Evolutionary conservation across 2,113 vertebrate genomes (phyloP).

Genomic region (Hystrix brachyura): DNA sequence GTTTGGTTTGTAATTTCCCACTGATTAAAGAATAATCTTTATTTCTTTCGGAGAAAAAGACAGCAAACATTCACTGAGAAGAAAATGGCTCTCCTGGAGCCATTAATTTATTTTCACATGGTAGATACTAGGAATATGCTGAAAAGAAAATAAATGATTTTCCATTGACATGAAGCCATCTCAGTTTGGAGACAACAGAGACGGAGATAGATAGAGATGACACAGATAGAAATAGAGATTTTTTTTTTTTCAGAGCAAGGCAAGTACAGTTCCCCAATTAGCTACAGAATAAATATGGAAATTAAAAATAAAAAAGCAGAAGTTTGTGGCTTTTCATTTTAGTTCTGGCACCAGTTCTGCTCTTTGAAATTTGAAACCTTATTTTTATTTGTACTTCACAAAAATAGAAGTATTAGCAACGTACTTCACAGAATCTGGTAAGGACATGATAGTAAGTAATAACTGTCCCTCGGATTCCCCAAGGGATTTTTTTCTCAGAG

Average conservation of each 20-base stretch:
- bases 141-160: neutral
- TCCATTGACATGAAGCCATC: neutral
- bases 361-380: neutral
- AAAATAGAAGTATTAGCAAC: neutral
- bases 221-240: neutral
- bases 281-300: neutral
- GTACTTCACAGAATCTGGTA: neutral
- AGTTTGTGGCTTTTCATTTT: neutral
- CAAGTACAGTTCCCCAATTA: neutral
- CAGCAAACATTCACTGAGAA: neutral
- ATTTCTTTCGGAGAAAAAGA: neutral
- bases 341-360: neutral
- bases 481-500: neutral
- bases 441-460: neutral
- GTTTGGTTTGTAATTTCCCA: neutral
- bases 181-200: neutral
- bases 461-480: too few species aligned
- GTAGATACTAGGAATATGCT: neutral
- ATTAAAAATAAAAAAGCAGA: neutral
- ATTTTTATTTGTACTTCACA: neutral
- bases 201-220: neutral
- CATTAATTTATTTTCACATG: neutral
- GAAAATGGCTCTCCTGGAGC: neutral
- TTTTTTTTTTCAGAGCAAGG: neutral
- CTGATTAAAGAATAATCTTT: neutral